Conservation (phyloP, 1,140 invertebrate species). For the Carcinoscorpius rotundicauda region DNA sequence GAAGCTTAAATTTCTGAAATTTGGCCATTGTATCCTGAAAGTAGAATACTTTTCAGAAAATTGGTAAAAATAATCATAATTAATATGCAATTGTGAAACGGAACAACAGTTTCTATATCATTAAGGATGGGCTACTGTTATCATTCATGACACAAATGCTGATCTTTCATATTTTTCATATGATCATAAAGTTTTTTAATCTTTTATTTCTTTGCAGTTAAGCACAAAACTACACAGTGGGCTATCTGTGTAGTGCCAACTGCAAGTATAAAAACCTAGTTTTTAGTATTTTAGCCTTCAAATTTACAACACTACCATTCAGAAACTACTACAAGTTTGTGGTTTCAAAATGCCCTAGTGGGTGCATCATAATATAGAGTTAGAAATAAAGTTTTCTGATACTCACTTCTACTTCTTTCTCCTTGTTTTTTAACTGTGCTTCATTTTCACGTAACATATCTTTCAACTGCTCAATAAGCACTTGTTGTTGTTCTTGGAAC, state of each 20-base stretch:
- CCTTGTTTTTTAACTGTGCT: constrained; percentile 28
- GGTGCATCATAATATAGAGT: too few species aligned
- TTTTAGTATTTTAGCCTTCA: too few species aligned
- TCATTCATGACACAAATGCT: too few species aligned
- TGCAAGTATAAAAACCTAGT: too few species aligned
- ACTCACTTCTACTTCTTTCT: constrained; percentile 26
- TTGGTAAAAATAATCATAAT: background rate
- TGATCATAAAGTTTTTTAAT: too few species aligned
- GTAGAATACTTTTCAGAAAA: constrained; percentile 1
- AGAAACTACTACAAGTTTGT: too few species aligned
- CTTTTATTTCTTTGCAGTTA: too few species aligned
- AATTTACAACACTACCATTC: too few species aligned
- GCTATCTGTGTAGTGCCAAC: too few species aligned
- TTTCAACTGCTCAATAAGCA: constrained; percentile 34
- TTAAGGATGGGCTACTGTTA: background rate
- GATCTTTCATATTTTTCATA: too few species aligned
- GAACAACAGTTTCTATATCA: background rate
- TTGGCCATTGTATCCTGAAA: constrained; percentile 34
- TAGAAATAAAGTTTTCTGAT: background rate
- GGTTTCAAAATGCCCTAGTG: too few species aligned
- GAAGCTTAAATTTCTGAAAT: constrained; percentile 34
- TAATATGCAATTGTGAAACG: background rate
- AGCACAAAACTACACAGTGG: too few species aligned
- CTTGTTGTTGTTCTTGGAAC: constrained; percentile 32
- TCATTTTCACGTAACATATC: constrained; percentile 33